A percentile compares a stretch with the other conserved stretches of the same genome.
phyloP scores from a whole-genome alignment of 30 jellyfish, hydroid and myxozoan genomes.

The Phacellophora camtschatica region DNA sequence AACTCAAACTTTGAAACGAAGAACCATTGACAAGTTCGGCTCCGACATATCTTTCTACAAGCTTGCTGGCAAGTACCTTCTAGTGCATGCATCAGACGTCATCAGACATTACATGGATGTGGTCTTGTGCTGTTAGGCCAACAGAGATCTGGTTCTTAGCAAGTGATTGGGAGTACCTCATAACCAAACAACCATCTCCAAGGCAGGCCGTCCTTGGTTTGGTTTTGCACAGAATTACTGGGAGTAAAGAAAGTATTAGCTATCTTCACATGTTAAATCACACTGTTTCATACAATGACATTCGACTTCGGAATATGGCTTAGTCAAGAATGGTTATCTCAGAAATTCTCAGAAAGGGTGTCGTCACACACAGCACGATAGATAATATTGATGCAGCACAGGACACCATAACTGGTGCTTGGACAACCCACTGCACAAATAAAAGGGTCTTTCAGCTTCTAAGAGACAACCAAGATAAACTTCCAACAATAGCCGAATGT shows the following conservation, averaged over 20 bases:
- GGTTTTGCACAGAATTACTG: slow-evolving; percentile 26
- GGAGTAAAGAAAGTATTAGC: neutral
- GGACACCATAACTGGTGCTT: slow-evolving; percentile 22
- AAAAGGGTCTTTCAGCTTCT: neutral
- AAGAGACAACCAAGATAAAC: neutral
- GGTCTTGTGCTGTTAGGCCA: slow-evolving; percentile 13
- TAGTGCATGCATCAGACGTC: slow-evolving; percentile 23
- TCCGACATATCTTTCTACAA: neutral
- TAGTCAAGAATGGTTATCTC: slow-evolving; percentile 14
- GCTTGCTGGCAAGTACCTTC: neutral
- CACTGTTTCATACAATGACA: slow-evolving; percentile 4
- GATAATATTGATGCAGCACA: slow-evolving; percentile 30
- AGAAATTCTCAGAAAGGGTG: neutral
- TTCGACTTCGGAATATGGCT: slow-evolving; percentile 25
- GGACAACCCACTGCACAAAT: slow-evolving; percentile 30
- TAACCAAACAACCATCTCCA: slow-evolving; percentile 17
- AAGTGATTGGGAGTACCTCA: slow-evolving; percentile 41
- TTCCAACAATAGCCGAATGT: neutral
- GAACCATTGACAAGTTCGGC: neutral
- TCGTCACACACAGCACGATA: slow-evolving; percentile 14
- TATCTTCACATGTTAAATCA: slow-evolving; percentile 14
- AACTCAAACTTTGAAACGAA: neutral
- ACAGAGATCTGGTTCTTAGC: slow-evolving; percentile 45
- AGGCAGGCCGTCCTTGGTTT: slow-evolving; percentile 39
- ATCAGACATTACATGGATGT: neutral